Percentiles rank a stretch among this genome's conserved stretches.
Evolutionary conservation across 2,113 vertebrate species (phyloP).

Genomic region (Aspidoscelis tigris): DNA sequence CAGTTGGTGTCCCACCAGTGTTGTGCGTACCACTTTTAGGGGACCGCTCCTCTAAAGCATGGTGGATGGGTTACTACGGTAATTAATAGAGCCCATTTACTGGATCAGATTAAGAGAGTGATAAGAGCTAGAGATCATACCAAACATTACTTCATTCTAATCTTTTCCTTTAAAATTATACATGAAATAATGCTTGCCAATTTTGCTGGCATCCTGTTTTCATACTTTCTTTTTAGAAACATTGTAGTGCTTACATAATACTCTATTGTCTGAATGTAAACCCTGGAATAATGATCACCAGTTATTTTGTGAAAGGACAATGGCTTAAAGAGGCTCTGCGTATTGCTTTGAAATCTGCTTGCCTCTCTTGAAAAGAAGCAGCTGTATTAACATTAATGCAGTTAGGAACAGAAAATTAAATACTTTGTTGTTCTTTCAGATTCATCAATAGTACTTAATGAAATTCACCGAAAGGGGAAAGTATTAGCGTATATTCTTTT

Average conservation of each 20-base stretch:
- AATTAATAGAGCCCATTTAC: constrained; percentile 4
- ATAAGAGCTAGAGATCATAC: not conserved
- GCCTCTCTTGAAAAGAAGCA: constrained; percentile 25
- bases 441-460: constrained; percentile 37
- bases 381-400: constrained; percentile 41
- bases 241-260: not conserved
- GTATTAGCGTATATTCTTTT: constrained; percentile 17
- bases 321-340: constrained; percentile 18
- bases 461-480: constrained; percentile 12
- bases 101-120: not conserved
- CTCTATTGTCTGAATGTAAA: constrained; percentile 8
- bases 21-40: no score
- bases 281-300: constrained; percentile 33
- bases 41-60: not conserved
- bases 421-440: constrained; percentile 22
- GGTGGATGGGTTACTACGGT: not conserved
- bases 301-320: constrained; percentile 18
- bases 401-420: constrained; percentile 37
- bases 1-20: no score
- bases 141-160: not conserved
- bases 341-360: constrained; percentile 9
- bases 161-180: not conserved
- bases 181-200: not conserved
- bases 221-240: constrained; percentile 10
- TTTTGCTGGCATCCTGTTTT: constrained; percentile 18